A percentile compares a stretch with the other conserved stretches of the same genome.
Evolutionary conservation across 1,140 invertebrate genomes (phyloP).

Genomic region (Cheumatopsyche charites): DNA sequence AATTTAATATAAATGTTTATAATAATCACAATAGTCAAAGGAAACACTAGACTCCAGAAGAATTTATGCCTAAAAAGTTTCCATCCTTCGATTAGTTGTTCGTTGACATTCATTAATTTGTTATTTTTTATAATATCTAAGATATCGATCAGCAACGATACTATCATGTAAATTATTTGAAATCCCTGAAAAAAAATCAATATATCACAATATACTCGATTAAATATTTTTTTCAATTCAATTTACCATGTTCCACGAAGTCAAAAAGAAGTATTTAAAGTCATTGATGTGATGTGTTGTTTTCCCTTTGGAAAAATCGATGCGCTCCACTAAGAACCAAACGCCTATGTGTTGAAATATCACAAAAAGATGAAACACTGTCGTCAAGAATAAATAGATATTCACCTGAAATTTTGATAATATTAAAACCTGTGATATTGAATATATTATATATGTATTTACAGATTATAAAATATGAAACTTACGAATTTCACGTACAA

Average conservation of each 20-base stretch:
- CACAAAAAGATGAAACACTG: not conserved
- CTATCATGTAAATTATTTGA: constrained; percentile 57
- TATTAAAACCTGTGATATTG: not conserved
- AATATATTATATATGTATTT: too few species aligned
- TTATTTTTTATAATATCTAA: constrained; percentile 49
- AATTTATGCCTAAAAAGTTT: constrained; percentile 55
- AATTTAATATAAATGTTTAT: too few species aligned
- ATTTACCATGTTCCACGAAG: constrained; percentile 46
- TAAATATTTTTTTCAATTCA: not conserved
- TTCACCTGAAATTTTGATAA: not conserved
- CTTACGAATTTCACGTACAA: too few species aligned
- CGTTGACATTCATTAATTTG: constrained; percentile 47
- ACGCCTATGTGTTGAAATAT: constrained; percentile 6
- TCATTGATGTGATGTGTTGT: not conserved
- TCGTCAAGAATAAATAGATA: not conserved
- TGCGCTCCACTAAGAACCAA: not conserved
- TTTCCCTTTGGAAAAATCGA: not conserved
- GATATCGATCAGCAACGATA: constrained; percentile 56
- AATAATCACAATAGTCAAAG: constrained; percentile 56
- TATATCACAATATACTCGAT: not conserved
- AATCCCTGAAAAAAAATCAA: constrained; percentile 52
- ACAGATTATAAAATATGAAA: too few species aligned
- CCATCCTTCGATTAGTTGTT: too few species aligned
- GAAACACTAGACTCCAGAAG: constrained; percentile 57
- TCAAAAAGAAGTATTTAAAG: constrained; percentile 41